Evolutionary conservation across 2,113 vertebrate genomes (phyloP), one percentile per base, ranked within the genome.

Genomic region (Vulpes lagopus): DNA sequence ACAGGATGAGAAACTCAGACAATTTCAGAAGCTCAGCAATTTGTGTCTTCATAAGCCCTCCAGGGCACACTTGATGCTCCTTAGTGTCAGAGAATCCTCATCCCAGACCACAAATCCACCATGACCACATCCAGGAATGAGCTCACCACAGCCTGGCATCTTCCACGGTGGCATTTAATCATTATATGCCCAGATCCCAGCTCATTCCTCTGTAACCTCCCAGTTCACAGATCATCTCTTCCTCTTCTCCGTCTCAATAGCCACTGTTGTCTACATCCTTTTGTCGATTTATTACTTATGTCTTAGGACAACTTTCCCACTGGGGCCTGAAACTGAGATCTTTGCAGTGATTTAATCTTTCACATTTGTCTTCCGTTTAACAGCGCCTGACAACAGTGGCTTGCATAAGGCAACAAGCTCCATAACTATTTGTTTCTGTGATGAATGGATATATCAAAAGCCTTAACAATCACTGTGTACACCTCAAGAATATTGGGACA

Each of bases 271-370:
- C 55, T 62, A 60, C 93, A 94, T 73, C 27, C 32, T 87, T 94
- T 87, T 86, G 69, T 27, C 51, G 65, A 60, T 74, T 85, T 89
- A 87, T 94, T 22, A 93, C 22, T 89, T 83, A 82, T 16, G 51
- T 95, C 53, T 97, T 67, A 87, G 64, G 57, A 76, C 76, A 97
- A 51, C 51, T 87, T 35, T 96, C 79, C 38, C 87, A 67, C 59
- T 38, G 49, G 55, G 62, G 20, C 30, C 71, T 85, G 60, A 82
- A 96, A 91, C 32, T 84, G 85, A 91, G 59, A 93, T 27, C 22
- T 95, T 91, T 88, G 27, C 2, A 64, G 49, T 85, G 38, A 92
- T 73, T 94, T 76, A 23, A 93, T 96, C 84, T 97, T 94, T 96
- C 55, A 65, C 59, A 78, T 94, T 90, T 86, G 23, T 96, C 94